Evolutionary conservation across 2,797 vertebrate species (phyloP), one percentile per base, ranked within the genome.

Genomic region (Melanotaenia trifasciata): DNA sequence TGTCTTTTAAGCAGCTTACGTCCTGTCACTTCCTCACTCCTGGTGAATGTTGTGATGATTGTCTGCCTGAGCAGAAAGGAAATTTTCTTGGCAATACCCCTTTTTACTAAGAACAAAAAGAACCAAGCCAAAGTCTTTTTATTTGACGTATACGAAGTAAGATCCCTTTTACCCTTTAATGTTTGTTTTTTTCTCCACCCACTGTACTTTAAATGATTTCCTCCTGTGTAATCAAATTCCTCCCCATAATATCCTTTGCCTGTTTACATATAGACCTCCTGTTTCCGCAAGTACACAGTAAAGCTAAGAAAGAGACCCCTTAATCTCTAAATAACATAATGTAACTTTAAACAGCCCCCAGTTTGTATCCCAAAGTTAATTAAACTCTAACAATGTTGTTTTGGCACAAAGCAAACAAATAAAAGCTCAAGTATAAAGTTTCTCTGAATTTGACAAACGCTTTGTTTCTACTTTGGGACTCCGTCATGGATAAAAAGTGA

Each of bases 1-100:
- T 79, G 76, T 84, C 70, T 68, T 86, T 86, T 87, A 90, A 91
- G 89, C 71, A 84, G 90, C 89, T 92, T 90, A 89, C 79, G 76
- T 73, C 75, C 76, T 11, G 53, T 88, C 85, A 91, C 82, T 86
- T 89, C 89, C 84, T 84, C 50, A 79, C 71, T 8, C 4, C 77
- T 86, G 74, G 66, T 75, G 75, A 77, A 86, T 47, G 77, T 81
- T 90, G 84, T 74, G 64, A 87, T 85, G 80, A 89, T 86, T 89
- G 88, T 90, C 77, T 88, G 84, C 81, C 74, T 84, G 80, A 76
- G 64, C 32, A 76, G 74, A 88, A 77, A 84, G 70, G 76, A 87
- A 86, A 78, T 69, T 84, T 81, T 85, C 64, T 85, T 69, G 72
- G 80, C 81, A 78, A 53, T 4, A 6, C 12, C 75, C 60, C 28